Percentiles rank a stretch among this genome's conserved stretches.
Conservation (phyloP, 2,113 vertebrate species). For the Piaya cayana region DNA sequence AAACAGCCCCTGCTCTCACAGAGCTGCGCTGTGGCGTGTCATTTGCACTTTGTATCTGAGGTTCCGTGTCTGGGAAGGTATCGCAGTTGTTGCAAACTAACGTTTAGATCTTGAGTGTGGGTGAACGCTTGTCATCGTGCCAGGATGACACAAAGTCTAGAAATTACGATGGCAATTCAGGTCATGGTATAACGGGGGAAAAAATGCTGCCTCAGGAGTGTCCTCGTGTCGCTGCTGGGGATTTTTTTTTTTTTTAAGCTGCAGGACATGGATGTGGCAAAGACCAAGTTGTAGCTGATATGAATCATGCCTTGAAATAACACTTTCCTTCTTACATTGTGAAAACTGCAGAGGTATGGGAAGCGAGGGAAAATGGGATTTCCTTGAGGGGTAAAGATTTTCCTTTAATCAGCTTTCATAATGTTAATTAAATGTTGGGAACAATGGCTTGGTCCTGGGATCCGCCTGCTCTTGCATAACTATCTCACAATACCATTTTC, state of each 20-base stretch:
- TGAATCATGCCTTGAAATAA: conserved; percentile 51
- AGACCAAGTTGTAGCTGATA: conserved; percentile 54
- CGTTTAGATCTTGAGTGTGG: neutral
- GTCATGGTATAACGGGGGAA: neutral
- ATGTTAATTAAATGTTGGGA: conserved; percentile 68
- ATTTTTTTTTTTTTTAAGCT: conserved; percentile 35
- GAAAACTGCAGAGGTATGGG: conserved; percentile 26
- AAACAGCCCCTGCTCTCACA: neutral
- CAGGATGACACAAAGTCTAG: conserved; percentile 63
- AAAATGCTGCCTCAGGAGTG: conserved; percentile 43
- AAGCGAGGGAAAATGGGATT: conserved; percentile 57
- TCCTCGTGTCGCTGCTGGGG: neutral
- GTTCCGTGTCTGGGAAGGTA: conserved; percentile 24
- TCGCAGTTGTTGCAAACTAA: neutral
- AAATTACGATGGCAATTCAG: conserved; percentile 51
- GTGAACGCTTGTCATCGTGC: neutral
- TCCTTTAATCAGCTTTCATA: conserved; percentile 71
- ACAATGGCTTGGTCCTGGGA: conserved; percentile 68
- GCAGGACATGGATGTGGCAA: conserved; percentile 33
- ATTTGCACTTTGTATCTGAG: conserved; percentile 14
- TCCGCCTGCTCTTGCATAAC: conserved; percentile 71
- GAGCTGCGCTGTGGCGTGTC: neutral
- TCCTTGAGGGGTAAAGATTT: conserved; percentile 71
- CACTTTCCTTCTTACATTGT: conserved; percentile 61
- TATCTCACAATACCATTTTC: conserved; percentile 32